A percentile compares a stretch with the other conserved stretches of the same genome.
These are phyloP conservation scores for Perognathus longimembris DNA, from an alignment of 2,113 vertebrate species.

Conservation along the genomic window DNA sequence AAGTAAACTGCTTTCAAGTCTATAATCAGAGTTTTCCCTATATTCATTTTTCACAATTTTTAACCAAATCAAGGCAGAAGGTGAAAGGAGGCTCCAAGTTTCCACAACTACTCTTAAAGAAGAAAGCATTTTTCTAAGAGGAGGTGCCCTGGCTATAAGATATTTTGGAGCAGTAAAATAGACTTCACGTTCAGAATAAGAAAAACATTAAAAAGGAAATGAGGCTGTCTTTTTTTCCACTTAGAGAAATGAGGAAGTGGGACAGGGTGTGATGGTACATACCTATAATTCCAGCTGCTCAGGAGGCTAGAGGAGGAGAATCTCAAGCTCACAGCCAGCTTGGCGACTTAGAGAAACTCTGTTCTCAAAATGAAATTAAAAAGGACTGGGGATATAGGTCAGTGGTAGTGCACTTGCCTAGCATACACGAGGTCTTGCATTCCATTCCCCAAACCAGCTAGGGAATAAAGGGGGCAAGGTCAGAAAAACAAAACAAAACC, in stretches of 20 bases:
- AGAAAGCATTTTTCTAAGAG: conserved; percentile 10
- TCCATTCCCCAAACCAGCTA: too few species aligned
- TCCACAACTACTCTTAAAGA: background rate
- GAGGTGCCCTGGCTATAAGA: background rate
- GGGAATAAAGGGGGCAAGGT: too few species aligned
- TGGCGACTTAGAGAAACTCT: too few species aligned
- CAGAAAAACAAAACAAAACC: too few species aligned
- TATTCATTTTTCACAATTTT: background rate
- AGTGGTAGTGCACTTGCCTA: too few species aligned
- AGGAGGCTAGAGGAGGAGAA: too few species aligned
- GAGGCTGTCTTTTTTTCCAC: conserved; percentile 1
- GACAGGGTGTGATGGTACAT: too few species aligned
- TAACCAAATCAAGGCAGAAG: conserved; percentile 33
- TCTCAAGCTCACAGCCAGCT: too few species aligned
- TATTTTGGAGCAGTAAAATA: background rate
- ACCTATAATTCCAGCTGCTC: too few species aligned
- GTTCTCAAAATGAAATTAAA: too few species aligned
- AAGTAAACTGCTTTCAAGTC: background rate
- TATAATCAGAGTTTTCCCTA: background rate
- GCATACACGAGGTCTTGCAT: too few species aligned
- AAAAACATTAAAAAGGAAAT: conserved; percentile 58
- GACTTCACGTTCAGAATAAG: background rate
- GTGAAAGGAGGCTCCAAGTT: background rate
- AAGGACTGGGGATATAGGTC: too few species aligned
- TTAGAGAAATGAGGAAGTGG: conserved; percentile 57